These are phyloP conservation scores for Eumaeus atala DNA, from an alignment of 1,140 invertebrate species.

Conservation along the genomic window DNA sequence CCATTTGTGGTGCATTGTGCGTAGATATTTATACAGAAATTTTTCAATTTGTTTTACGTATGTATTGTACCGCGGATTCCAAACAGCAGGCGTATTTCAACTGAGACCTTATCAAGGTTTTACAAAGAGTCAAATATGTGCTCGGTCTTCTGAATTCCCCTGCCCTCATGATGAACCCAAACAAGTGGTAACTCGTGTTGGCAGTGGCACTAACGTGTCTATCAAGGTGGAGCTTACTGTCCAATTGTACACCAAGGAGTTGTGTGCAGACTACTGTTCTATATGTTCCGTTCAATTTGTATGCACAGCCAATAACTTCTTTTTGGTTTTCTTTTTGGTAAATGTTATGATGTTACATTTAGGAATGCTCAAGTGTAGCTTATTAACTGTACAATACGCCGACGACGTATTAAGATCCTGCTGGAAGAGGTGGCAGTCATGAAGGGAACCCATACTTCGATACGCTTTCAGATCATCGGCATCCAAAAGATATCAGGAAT, in stretches of 20 bases:
- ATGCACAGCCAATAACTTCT: not conserved
- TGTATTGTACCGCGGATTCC: constrained; percentile 10
- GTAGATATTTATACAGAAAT: constrained; percentile 1
- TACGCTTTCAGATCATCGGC: constrained; percentile 15
- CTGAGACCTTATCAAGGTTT: constrained; percentile 5
- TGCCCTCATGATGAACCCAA: constrained; percentile 13
- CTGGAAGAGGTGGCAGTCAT: not conserved
- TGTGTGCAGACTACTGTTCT: not conserved
- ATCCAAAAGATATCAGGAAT: constrained; percentile 10
- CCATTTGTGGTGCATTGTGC: not conserved
- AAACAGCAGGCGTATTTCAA: constrained; percentile 7
- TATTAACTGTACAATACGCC: not conserved
- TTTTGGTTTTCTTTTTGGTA: constrained; percentile 12
- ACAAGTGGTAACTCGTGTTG: constrained; percentile 8
- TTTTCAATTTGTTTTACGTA: constrained; percentile 1
- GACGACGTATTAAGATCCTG: not conserved
- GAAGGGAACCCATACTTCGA: not conserved
- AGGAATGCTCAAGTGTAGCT: constrained; percentile 6
- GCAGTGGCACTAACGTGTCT: not conserved
- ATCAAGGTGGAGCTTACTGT: not conserved
- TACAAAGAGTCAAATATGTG: constrained; percentile 4
- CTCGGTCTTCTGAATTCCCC: not conserved
- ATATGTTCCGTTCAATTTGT: not conserved
- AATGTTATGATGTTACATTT: constrained; percentile 11
- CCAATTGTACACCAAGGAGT: not conserved